Evolutionary conservation across 1,140 invertebrate species (phyloP).

Genomic region (Drosophila mauritiana): DNA sequence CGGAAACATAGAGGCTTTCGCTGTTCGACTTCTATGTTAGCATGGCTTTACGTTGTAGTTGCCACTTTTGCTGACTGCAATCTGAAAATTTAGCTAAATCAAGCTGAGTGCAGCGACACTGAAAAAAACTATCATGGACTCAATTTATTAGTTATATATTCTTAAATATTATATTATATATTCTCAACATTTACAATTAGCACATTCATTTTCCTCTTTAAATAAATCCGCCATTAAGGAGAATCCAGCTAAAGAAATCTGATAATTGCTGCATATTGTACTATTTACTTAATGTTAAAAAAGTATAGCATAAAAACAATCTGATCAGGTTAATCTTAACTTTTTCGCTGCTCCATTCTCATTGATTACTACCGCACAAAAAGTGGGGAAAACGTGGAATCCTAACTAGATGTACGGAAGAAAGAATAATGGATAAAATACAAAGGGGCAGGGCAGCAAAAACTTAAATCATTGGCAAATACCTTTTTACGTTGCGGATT

Average conservation of each 20-base stretch:
- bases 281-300: no score
- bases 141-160: no score
- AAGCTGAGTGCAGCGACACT: slow-evolving; percentile 17
- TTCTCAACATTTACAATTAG: no score
- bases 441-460: slow-evolving; percentile 19
- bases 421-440: slow-evolving; percentile 13
- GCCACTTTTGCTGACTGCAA: slow-evolving; percentile 66
- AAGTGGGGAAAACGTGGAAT: slow-evolving; percentile 1
- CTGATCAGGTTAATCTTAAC: no score
- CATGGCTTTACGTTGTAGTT: slow-evolving; percentile 62
- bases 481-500: slow-evolving; percentile 72
- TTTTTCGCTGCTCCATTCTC: not conserved
- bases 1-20: slow-evolving; percentile 30
- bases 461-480: slow-evolving; percentile 54
- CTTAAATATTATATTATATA: no score
- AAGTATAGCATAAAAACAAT: not conserved
- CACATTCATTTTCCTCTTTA: no score
- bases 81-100: slow-evolving; percentile 59
- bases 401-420: slow-evolving; percentile 14
- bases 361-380: slow-evolving; percentile 9
- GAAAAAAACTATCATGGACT: not conserved
- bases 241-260: no score
- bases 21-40: slow-evolving; percentile 76
- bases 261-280: no score
- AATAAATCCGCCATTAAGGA: no score